These are phyloP conservation scores for Lathronympha strigana DNA, from an alignment of 2,888 invertebrate genomes.

Conservation along the genomic window DNA sequence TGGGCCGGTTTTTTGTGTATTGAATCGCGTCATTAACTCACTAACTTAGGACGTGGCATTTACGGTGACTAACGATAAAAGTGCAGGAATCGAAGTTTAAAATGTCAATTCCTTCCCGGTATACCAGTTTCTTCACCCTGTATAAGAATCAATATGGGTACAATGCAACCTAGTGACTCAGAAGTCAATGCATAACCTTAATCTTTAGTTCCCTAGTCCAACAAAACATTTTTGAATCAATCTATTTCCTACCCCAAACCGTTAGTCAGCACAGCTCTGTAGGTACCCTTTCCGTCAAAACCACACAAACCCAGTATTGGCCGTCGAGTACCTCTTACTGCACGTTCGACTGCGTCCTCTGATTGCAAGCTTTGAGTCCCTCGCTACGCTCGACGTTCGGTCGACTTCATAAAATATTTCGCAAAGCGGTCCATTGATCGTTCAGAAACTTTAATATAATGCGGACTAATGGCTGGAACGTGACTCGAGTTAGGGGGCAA, in stretches of 20 bases:
- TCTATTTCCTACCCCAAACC: background rate
- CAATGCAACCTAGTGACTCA: too few relatives aligned
- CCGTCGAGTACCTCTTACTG: slow-evolving; percentile 49
- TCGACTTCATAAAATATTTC: slow-evolving; percentile 69
- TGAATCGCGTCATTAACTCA: too few relatives aligned
- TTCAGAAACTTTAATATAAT: slow-evolving; percentile 79
- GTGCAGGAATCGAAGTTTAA: too few relatives aligned
- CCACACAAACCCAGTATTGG: slow-evolving; percentile 51
- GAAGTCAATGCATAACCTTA: too few relatives aligned
- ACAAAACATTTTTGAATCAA: too few relatives aligned
- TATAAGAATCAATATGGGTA: too few relatives aligned
- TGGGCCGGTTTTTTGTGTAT: too few relatives aligned
- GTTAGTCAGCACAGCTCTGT: background rate
- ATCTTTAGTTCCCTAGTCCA: too few relatives aligned
- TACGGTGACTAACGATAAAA: too few relatives aligned
- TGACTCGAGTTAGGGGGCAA: slow-evolving; percentile 74
- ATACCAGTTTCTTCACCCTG: too few relatives aligned
- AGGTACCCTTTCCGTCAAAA: slow-evolving; percentile 22
- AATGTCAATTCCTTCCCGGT: too few relatives aligned
- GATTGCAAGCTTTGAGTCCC: slow-evolving; percentile 55
- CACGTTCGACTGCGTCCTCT: slow-evolving; percentile 56
- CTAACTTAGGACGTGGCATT: too few relatives aligned
- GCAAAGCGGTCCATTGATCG: slow-evolving; percentile 72
- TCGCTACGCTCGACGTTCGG: slow-evolving; percentile 49
- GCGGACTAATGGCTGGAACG: slow-evolving; percentile 77